phyloP scores from a whole-genome alignment of 2,113 vertebrate genomes.

The Apistogramma diplotaenia region DNA sequence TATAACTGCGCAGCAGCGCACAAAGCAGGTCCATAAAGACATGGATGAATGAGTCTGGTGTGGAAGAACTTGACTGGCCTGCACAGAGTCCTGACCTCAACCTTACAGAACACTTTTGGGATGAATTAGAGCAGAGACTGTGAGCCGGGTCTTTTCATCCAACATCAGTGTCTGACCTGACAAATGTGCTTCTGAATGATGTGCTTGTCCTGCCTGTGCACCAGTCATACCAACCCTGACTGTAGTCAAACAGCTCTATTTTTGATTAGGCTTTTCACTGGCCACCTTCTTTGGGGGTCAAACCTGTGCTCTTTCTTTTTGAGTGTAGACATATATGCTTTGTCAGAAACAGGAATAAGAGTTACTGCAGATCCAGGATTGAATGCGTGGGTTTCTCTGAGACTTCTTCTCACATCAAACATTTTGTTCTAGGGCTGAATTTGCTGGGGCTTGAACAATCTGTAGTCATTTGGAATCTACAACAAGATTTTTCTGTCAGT shows the following conservation, averaged over 20 bases:
- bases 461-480: not conserved
- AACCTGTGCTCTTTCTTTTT: not conserved
- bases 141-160: too few relatives aligned
- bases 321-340: not conserved
- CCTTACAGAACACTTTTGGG: too few relatives aligned
- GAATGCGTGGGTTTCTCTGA: not conserved
- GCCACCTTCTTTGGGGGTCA: not conserved
- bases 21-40: too few relatives aligned
- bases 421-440: not conserved
- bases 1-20: too few relatives aligned
- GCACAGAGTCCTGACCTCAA: too few relatives aligned
- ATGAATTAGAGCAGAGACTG: too few relatives aligned
- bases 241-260: not conserved
- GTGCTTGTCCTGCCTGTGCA: not conserved
- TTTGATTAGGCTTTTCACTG: not conserved
- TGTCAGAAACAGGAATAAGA: not conserved
- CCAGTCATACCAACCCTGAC: not conserved
- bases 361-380: not conserved
- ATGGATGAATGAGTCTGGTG: too few relatives aligned
- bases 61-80: too few relatives aligned
- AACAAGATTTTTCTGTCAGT: not conserved
- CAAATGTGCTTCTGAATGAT: not conserved
- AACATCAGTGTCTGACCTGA: too few relatives aligned
- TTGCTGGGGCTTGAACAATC: not conserved
- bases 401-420: not conserved